Evolutionary conservation across 1,140 invertebrate species (phyloP).

Genomic region (Lysiphlebus fabarum): DNA sequence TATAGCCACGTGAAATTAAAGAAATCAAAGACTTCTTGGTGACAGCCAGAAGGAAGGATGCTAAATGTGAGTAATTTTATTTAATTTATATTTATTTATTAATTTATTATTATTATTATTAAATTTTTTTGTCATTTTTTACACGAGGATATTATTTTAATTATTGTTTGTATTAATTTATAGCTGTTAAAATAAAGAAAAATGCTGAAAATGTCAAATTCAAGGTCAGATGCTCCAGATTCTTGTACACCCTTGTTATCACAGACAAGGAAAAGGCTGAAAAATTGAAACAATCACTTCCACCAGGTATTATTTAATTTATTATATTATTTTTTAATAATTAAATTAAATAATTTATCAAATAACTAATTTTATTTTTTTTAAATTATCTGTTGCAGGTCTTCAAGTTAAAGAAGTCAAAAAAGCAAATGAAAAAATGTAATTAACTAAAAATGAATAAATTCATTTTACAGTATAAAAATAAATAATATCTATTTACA

Average conservation of each 20-base stretch:
- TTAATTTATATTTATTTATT: constrained; percentile 14
- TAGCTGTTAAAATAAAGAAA: constrained; percentile 85
- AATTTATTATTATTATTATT: not conserved
- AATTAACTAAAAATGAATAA: constrained; percentile 18
- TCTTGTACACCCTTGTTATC: constrained; percentile 96
- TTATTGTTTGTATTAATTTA: constrained; percentile 28
- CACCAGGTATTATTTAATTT: constrained; percentile 62
- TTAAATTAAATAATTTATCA: no score
- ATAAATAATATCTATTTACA: no score
- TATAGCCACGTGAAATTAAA: constrained; percentile 94
- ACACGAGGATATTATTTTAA: not conserved
- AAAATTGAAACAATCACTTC: constrained; percentile 88
- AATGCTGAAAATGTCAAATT: constrained; percentile 94
- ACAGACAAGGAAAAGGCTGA: constrained; percentile 98
- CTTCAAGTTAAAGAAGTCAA: constrained; percentile 82
- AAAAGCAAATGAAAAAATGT: constrained; percentile 45
- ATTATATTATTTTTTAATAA: constrained; percentile 1
- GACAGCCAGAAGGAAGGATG: constrained; percentile 97
- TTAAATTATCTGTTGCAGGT: constrained; percentile 59
- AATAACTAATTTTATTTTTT: no score
- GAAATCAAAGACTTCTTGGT: constrained; percentile 99
- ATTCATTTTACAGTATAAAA: no score
- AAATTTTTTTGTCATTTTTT: not conserved
- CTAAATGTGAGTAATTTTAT: constrained; percentile 76
- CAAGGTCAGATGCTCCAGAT: constrained; percentile 95